These are phyloP conservation scores for Lytechinus pictus DNA, from an alignment of 35 echinoderm and acorn worm genomes.

Conservation along the genomic window DNA sequence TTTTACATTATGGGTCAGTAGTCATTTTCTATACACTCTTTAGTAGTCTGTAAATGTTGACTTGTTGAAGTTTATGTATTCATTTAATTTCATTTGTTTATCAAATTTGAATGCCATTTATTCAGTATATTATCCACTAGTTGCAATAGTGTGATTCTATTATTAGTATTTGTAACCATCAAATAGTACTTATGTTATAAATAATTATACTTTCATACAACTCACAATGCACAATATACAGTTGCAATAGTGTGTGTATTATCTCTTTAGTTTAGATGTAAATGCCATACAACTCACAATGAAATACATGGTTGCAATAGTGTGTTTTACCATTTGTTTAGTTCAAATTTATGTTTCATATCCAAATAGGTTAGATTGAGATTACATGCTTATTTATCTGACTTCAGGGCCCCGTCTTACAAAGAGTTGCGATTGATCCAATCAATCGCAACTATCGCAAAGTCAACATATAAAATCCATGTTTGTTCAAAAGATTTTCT, in stretches of 20 bases:
- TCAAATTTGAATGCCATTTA: not conserved
- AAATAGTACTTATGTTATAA: not conserved
- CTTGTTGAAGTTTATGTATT: not conserved
- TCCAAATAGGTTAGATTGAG: no score
- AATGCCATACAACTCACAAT: no score
- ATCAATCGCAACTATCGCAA: no score
- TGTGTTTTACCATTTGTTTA: no score
- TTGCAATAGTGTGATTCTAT: not conserved
- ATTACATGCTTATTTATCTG: no score
- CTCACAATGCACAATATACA: conserved; percentile 12
- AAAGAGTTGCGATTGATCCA: no score
- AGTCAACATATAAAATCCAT: no score
- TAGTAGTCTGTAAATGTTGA: not conserved
- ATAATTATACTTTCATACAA: not conserved
- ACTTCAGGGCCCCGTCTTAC: no score
- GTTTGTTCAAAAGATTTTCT: no score
- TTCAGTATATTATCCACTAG: not conserved
- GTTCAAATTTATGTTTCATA: no score
- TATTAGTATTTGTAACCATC: not conserved
- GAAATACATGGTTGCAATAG: not conserved
- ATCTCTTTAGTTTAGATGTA: no score
- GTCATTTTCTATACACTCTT: no score
- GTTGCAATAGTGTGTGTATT: not conserved
- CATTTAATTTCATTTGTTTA: not conserved
- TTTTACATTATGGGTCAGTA: not conserved